Conservation (phyloP, 2,888 invertebrate species). For the Oligia latruncula region DNA sequence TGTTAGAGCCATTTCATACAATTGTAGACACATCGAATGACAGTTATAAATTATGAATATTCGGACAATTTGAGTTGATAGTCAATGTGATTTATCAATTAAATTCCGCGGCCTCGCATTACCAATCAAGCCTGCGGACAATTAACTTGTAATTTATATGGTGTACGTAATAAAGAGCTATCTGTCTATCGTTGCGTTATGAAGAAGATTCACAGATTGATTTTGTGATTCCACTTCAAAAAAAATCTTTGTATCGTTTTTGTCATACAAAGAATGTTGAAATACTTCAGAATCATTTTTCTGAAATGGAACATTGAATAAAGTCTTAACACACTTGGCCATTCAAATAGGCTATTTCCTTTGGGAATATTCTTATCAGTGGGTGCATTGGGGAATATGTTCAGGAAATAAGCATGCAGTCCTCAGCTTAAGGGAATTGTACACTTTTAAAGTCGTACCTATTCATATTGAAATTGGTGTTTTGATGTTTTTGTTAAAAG, state of each 20-base stretch:
- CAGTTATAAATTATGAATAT: neutral
- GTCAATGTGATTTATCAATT: neutral
- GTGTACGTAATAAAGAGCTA: neutral
- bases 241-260: neutral
- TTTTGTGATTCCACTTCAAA: neutral
- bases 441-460: conserved; percentile 36
- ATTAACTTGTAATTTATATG: too few relatives aligned
- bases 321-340: conserved; percentile 26
- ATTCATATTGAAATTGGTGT: neutral
- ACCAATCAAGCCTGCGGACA: neutral
- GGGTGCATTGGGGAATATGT: conserved; percentile 57
- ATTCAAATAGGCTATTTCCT: conserved; percentile 62
- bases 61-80: neutral
- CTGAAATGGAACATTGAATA: conserved; percentile 21
- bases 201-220: neutral
- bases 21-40: neutral
- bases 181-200: neutral
- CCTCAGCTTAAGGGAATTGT: conserved; percentile 48
- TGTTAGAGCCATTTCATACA: neutral
- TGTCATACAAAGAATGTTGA: neutral
- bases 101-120: neutral
- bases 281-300: neutral
- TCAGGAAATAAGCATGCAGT: conserved; percentile 65
- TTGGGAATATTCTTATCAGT: conserved; percentile 42
- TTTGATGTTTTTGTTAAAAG: neutral